Evolutionary conservation across 2,888 invertebrate species (phyloP).

Genomic region (Agrotis ipsilon): DNA sequence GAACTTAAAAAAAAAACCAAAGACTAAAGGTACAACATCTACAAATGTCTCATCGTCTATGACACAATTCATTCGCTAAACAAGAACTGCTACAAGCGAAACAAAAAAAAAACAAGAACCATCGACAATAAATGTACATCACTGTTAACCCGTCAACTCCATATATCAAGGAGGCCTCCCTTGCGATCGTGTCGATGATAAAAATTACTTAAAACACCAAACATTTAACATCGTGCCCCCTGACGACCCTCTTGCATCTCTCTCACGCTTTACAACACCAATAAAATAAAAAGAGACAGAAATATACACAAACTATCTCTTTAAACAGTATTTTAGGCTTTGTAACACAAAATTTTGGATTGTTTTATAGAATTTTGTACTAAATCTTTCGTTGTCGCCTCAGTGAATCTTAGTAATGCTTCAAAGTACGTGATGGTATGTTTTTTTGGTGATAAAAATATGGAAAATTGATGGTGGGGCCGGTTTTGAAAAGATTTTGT

Average conservation of each 20-base stretch:
- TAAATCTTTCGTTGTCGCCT: constrained; percentile 84
- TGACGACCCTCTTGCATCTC: constrained; percentile 75
- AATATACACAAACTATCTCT: constrained; percentile 60
- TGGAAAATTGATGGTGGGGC: constrained; percentile 79
- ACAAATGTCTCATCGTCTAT: constrained; percentile 31
- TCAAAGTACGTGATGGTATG: constrained; percentile 81
- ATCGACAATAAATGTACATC: constrained; percentile 77
- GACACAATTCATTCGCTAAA: constrained; percentile 47
- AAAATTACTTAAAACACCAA: constrained; percentile 91
- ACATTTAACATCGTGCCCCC: constrained; percentile 87
- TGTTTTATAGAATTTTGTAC: constrained; percentile 70
- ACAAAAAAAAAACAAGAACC: constrained; percentile 44
- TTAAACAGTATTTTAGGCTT: constrained; percentile 69
- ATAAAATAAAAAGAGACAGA: constrained; percentile 65
- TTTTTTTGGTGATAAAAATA: constrained; percentile 82
- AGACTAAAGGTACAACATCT: background rate
- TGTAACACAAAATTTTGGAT: constrained; percentile 70
- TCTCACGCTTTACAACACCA: constrained; percentile 66
- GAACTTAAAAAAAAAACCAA: constrained; percentile 23
- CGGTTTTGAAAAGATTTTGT: constrained; percentile 67
- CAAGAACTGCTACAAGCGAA: constrained; percentile 28
- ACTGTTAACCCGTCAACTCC: constrained; percentile 82
- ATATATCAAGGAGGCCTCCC: constrained; percentile 88
- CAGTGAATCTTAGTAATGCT: constrained; percentile 79
- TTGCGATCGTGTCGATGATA: constrained; percentile 89